Percentiles rank a stretch among this genome's conserved stretches.
Evolutionary conservation across 1,140 invertebrate genomes (phyloP).

Genomic region (Cyphomyrmex costatus): DNA sequence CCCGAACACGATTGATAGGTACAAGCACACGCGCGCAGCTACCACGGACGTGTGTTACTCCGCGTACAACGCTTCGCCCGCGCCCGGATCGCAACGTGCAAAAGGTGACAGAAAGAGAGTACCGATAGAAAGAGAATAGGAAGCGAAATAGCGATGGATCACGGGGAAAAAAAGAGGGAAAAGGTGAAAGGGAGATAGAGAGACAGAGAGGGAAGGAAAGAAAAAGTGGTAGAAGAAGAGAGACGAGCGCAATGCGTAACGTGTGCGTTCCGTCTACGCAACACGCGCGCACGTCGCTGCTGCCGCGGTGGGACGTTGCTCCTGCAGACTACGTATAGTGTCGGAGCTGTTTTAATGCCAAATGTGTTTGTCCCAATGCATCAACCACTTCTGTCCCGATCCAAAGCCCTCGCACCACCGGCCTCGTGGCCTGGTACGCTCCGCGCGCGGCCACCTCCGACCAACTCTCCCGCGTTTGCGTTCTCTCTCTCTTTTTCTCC

Average conservation of each 20-base stretch:
- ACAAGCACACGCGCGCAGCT: constrained; percentile 65
- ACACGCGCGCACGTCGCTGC: constrained; percentile 26
- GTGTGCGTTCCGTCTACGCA: constrained; percentile 20
- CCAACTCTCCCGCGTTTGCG: constrained; percentile 8
- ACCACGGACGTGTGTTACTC: constrained; percentile 69
- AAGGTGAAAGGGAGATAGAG: background rate
- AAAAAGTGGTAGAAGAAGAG: background rate
- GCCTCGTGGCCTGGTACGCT: constrained; percentile 61
- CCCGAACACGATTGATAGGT: constrained; percentile 78
- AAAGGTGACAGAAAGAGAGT: constrained; percentile 60
- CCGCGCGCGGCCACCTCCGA: constrained; percentile 34
- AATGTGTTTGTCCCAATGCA: constrained; percentile 80
- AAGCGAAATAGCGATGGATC: constrained; percentile 59
- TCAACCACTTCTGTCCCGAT: constrained; percentile 76
- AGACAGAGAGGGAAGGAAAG: background rate
- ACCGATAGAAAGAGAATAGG: constrained; percentile 25
- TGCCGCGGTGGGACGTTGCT: constrained; percentile 52
- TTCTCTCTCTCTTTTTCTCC: background rate
- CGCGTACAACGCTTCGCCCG: constrained; percentile 62
- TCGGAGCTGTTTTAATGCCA: constrained; percentile 79
- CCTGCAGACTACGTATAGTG: constrained; percentile 63
- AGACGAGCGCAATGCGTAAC: constrained; percentile 28
- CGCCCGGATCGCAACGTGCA: constrained; percentile 48
- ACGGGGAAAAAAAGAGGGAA: background rate
- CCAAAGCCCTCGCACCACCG: constrained; percentile 60